Base-by-base conservation (phyloP, 2,888 invertebrate species). In the Scotopteryx bipunctaria region DNA sequence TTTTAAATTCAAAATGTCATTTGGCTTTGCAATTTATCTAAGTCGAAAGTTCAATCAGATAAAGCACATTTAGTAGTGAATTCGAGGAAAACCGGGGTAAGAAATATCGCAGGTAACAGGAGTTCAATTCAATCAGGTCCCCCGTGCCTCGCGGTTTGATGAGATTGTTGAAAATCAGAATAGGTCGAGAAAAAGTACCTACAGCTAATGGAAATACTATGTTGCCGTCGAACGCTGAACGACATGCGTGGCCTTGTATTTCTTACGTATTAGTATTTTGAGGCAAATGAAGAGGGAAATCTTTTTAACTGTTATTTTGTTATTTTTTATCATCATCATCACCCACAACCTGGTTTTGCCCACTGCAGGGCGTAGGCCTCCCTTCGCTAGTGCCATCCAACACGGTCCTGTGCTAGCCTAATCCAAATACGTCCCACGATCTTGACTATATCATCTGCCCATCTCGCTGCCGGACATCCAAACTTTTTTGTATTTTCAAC, bases 61-160 rank as follows among this genome's bases (percentile, higher is more conserved):
- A 88, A 88, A 89, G 84, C 83, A 85, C 83, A 84, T 87, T 88
- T 83, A 88, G 83, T 79, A 76, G 79, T 87, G 83, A 81, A 84
- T 89, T 86, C 81, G 80, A 83, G 83, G 82, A 72, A 81, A 53
- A 83, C 74, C 77, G 82, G 78, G 56, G 71, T 75, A 86, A 88
- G 85, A 88, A 88, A 86, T 87, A 86, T 83, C 78, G 83, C 76
- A 77, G 63, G 27, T 27, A 27, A 2, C 74, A 71, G 81, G 76
- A 44, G 72, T 81, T 84, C 88, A 86, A 90, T 90, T 88, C 88
- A 88, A 89, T 90, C 90, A 87, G 84, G 68, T 83, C 83, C 88
- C 83, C 78, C 72, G 80, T 81, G 67, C 82, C 78, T 77, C 68
- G 73, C 76, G 83, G 85, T 89, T 89, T 89, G 89, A 89, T 89